phyloP scores from a whole-genome alignment of 2,797 vertebrate species.

The Sebastes diaconus region DNA sequence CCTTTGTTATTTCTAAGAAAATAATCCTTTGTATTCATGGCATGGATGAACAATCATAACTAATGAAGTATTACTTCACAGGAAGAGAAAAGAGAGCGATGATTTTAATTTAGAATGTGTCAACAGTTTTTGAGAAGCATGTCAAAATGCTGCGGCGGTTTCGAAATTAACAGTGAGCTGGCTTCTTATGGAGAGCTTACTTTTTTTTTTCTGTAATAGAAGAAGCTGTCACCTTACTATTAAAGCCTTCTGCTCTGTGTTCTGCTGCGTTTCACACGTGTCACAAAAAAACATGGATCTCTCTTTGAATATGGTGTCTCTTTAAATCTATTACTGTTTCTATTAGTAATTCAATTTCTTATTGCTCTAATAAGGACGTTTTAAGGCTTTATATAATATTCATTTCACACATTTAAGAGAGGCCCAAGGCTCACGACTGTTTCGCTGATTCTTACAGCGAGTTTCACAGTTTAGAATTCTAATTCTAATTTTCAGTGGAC shows the following conservation, averaged over 20 bases:
- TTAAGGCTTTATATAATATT: constrained; percentile 71
- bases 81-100: constrained; percentile 47
- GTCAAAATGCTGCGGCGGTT: constrained; percentile 52
- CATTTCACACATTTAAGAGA: constrained; percentile 67
- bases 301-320: constrained; percentile 19
- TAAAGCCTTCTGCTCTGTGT: constrained; percentile 18
- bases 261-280: constrained; percentile 41
- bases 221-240: constrained; percentile 27
- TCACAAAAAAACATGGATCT: constrained; percentile 28
- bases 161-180: constrained; percentile 40
- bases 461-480: constrained; percentile 55
- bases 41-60: constrained; percentile 63
- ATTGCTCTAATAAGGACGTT: constrained; percentile 59
- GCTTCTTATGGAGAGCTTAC: constrained; percentile 12
- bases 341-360: constrained; percentile 58
- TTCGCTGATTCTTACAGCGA: constrained; percentile 40
- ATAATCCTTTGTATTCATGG: constrained; percentile 65
- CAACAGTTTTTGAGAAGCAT: constrained; percentile 63
- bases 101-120: constrained; percentile 72
- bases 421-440: constrained; percentile 55
- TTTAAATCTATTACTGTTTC: constrained; percentile 53
- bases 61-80: constrained; percentile 69
- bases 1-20: constrained; percentile 59
- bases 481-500: constrained; percentile 53
- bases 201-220: not conserved